These are phyloP conservation scores for Rhimphoctona megacephalus DNA, from an alignment of 2,888 invertebrate species.

Conservation along the genomic window DNA sequence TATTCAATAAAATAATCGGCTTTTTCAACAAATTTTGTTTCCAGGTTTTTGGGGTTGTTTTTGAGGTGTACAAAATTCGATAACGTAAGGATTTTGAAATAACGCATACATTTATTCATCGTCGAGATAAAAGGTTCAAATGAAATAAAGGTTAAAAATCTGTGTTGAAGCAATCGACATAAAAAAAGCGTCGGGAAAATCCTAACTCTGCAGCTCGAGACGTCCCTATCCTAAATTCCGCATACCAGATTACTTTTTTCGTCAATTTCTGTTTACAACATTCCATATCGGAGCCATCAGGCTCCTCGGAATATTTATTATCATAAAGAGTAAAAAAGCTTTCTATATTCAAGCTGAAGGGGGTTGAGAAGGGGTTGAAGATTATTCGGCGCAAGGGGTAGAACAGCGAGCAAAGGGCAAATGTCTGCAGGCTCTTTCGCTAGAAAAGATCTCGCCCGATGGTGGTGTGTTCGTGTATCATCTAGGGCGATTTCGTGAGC, in stretches of 20 bases:
- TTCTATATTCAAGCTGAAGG: slow-evolving; percentile 31
- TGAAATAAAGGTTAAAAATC: neutral
- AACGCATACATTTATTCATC: neutral
- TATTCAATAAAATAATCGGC: no score
- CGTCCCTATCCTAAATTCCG: neutral
- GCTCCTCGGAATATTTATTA: slow-evolving; percentile 24
- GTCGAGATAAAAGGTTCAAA: slow-evolving; percentile 4
- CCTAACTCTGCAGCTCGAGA: neutral
- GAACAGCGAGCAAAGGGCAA: slow-evolving; percentile 42
- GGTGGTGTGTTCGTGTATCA: slow-evolving; percentile 25
- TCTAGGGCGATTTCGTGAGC: slow-evolving; percentile 57
- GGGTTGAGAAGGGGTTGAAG: slow-evolving; percentile 38
- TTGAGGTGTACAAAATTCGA: neutral
- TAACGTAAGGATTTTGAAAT: neutral
- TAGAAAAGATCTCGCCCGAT: slow-evolving; percentile 15
- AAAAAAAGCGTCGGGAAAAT: neutral
- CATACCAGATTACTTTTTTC: slow-evolving; percentile 6
- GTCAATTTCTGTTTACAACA: slow-evolving; percentile 25
- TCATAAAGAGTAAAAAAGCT: slow-evolving; percentile 43
- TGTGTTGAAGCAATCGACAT: neutral
- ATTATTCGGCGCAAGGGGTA: slow-evolving; percentile 31
- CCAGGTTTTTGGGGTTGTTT: neutral
- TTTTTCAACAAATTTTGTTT: no score
- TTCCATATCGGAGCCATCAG: slow-evolving; percentile 12
- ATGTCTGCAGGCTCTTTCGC: slow-evolving; percentile 28